Evolutionary conservation across 2,797 vertebrate species (phyloP), one percentile per base, ranked within the genome.

Genomic region (Myotis planiceps): DNA sequence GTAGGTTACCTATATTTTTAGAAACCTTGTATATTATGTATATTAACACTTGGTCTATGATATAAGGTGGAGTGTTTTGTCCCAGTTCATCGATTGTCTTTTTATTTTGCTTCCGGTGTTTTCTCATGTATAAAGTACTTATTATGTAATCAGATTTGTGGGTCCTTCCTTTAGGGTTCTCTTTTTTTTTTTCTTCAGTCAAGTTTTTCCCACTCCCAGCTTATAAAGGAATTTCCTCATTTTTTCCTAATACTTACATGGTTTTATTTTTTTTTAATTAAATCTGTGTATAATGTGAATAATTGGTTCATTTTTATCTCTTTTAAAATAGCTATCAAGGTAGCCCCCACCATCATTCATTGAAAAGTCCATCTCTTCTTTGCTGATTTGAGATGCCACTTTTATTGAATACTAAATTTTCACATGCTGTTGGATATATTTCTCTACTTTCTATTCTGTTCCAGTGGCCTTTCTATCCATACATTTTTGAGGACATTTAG

Each of bases 381-480:
- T 25, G n/a, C 21, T 82, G 47, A 88, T 78, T 76, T 65, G 42
- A 92, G 14, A 29, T 58, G 25, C 19, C 12, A 0, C 34, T 79
- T 84, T 93, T 85, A 66, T 72, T 93, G 29, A 93, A 93, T 53
- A 82, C 34, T 87, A 37, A 71, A 68, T 92, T 96, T 69, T 49
- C 21, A 65, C 0, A 14, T 74, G 25, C 3, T 88, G 0, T 63
- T 94, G 27, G 23, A 53, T 93, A 83, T 84, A 58, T 78, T 85
- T 94, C 18, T 65, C 13, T 84, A 29, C 86, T 92, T 90, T 86
- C 25, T 83, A 0, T 84, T 87, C 9, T 89, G 9, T 80, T 76
- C 8, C 14, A 5, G 79, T 94, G 29, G 9, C 66, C 27, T 85
- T 96, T 74, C 47, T 79, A 32, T 13, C 74, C 9, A 34, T 95